Evolutionary conservation across 2,113 vertebrate genomes (phyloP).

Genomic region (Sturnira hondurensis): DNA sequence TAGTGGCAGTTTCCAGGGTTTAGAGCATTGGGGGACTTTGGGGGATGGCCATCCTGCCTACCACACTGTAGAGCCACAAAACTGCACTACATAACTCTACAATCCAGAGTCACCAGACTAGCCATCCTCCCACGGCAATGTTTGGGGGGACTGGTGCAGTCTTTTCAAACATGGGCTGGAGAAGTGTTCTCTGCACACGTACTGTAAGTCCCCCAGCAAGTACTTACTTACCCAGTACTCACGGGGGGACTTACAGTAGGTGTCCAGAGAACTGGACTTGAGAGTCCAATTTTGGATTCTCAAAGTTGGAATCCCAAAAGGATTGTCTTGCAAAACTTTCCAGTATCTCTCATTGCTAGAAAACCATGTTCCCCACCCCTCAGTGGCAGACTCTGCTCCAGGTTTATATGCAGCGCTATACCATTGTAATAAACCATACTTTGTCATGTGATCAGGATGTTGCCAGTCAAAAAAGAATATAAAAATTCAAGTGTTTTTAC

Average conservation of each 20-base stretch:
- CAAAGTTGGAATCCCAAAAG: slow-evolving; percentile 18
- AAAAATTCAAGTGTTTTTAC: slow-evolving; percentile 44
- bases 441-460: slow-evolving; percentile 31
- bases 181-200: slow-evolving; percentile 17
- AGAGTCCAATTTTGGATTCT: not conserved
- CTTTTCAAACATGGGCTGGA: not conserved
- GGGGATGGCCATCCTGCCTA: not conserved
- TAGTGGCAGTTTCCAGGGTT: not conserved
- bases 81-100: not conserved
- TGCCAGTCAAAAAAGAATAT: slow-evolving; percentile 34
- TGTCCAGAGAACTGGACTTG: too few relatives aligned
- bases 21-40: not conserved
- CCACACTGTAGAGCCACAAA: not conserved
- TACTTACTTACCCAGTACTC: too few relatives aligned
- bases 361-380: slow-evolving; percentile 38
- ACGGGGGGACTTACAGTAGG: too few relatives aligned
- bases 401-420: not conserved
- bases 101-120: not conserved
- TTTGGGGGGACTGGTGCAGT: not conserved
- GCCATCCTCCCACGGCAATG: not conserved
- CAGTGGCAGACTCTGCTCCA: slow-evolving; percentile 41
- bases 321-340: slow-evolving; percentile 28
- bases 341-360: not conserved
- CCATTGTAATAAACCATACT: not conserved
- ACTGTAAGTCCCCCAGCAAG: slow-evolving; percentile 5